phyloP scores from a whole-genome alignment of 2,888 invertebrate species.

The Quadriops clusia region DNA sequence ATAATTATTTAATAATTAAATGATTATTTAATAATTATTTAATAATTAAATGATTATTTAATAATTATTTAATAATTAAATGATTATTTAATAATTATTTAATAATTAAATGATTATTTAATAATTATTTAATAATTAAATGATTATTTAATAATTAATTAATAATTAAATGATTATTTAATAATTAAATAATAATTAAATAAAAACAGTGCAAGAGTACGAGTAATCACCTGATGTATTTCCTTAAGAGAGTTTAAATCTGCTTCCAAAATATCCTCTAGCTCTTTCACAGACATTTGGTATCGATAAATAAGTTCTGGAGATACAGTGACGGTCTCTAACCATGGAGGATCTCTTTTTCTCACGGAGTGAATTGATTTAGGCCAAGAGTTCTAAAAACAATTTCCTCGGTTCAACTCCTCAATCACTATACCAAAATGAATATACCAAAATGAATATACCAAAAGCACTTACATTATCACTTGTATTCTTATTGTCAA shows the following conservation, averaged over 20 bases:
- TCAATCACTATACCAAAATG: slow-evolving; percentile 5
- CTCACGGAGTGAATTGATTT: slow-evolving; percentile 38
- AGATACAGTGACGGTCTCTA: slow-evolving; percentile 52
- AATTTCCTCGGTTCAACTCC: slow-evolving; percentile 4
- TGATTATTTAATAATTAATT: slow-evolving; percentile 3
- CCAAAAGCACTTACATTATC: slow-evolving; percentile 25
- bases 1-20: slow-evolving; percentile 4
- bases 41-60: too few species aligned
- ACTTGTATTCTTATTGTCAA: slow-evolving; percentile 24
- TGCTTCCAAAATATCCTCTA: slow-evolving; percentile 48
- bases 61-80: too few species aligned
- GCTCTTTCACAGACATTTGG: slow-evolving; percentile 44
- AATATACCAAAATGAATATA: slow-evolving; percentile 5
- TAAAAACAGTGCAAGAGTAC: background rate
- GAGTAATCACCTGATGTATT: slow-evolving; percentile 41
- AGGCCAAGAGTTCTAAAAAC: slow-evolving; percentile 20
- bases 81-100: too few species aligned
- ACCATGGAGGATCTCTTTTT: slow-evolving; percentile 53
- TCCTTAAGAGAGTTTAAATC: slow-evolving; percentile 46
- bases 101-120: too few species aligned
- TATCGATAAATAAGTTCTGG: slow-evolving; percentile 60
- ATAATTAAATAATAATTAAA: background rate
- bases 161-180: slow-evolving; percentile 1
- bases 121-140: too few species aligned
- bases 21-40: too few species aligned